These are phyloP conservation scores for Formicarius rufipectus DNA, from an alignment of 2,113 vertebrate species.

Conservation along the genomic window DNA sequence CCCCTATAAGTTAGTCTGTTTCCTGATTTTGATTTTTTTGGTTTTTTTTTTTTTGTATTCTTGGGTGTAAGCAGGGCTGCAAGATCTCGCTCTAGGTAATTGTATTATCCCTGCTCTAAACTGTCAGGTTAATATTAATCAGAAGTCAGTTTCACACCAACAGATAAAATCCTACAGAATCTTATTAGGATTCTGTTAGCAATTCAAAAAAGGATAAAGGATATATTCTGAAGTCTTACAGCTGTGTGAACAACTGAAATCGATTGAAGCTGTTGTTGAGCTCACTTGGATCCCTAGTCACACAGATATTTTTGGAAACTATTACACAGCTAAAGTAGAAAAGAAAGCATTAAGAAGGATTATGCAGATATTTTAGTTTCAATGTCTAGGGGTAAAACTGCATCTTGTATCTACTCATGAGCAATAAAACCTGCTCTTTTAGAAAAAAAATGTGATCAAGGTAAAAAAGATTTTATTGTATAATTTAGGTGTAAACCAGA, in stretches of 20 bases:
- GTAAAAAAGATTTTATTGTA: neutral
- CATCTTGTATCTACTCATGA: neutral
- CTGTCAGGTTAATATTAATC: neutral
- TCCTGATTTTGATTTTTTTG: no score
- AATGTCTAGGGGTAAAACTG: neutral
- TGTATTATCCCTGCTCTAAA: constrained; percentile 30
- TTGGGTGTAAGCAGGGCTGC: neutral
- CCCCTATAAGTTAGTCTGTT: neutral
- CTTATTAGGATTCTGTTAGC: constrained; percentile 20
- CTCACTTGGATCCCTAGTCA: neutral
- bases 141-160: neutral
- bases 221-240: constrained; percentile 24
- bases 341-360: constrained; percentile 38
- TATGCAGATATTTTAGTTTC: constrained; percentile 26
- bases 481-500: neutral
- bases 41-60: neutral
- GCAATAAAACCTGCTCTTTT: neutral
- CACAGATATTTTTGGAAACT: constrained; percentile 21
- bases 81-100: neutral
- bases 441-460: neutral
- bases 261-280: neutral
- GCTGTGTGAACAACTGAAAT: constrained; percentile 32
- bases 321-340: constrained; percentile 23
- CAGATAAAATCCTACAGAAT: constrained; percentile 23
- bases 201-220: constrained; percentile 30